phyloP scores from a whole-genome alignment of 2,113 vertebrate genomes.

The Grammomys surdaster region DNA sequence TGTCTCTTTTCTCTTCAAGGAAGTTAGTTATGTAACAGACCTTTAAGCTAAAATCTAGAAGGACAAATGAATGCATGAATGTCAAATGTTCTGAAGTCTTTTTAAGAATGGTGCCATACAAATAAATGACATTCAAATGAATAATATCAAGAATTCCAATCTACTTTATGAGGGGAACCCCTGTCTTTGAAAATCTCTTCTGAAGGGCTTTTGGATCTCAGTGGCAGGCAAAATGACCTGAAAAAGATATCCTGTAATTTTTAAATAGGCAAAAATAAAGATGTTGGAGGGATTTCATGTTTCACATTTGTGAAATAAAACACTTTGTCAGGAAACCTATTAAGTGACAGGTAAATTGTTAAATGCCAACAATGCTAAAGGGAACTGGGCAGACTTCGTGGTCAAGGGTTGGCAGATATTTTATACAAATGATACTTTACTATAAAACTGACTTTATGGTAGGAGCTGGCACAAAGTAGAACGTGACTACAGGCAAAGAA shows the following conservation, averaged over 20 bases:
- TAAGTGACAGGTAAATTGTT: not conserved
- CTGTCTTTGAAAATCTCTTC: constrained; percentile 8
- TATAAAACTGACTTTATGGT: not conserved
- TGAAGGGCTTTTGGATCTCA: not conserved
- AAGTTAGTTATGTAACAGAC: constrained; percentile 72
- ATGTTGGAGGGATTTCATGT: constrained; percentile 8
- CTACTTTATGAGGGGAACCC: not conserved
- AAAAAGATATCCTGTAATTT: constrained; percentile 24
- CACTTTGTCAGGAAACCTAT: not conserved
- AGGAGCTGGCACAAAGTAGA: not conserved
- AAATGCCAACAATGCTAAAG: not conserved
- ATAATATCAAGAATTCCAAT: not conserved
- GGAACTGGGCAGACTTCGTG: not conserved
- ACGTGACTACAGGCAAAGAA: not conserved
- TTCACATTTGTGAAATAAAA: not conserved
- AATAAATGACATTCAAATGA: constrained; percentile 5
- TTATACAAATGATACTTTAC: not conserved
- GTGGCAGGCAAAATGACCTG: not conserved
- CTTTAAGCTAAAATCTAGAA: constrained; percentile 63
- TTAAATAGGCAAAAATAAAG: not conserved
- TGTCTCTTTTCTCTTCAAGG: constrained; percentile 28
- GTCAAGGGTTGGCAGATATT: not conserved
- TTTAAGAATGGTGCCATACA: constrained; percentile 43
- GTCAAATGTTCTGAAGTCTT: constrained; percentile 59
- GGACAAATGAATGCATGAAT: constrained; percentile 64